Conservation (phyloP, 2,888 invertebrate genomes). For the Crepidodera aurea region DNA sequence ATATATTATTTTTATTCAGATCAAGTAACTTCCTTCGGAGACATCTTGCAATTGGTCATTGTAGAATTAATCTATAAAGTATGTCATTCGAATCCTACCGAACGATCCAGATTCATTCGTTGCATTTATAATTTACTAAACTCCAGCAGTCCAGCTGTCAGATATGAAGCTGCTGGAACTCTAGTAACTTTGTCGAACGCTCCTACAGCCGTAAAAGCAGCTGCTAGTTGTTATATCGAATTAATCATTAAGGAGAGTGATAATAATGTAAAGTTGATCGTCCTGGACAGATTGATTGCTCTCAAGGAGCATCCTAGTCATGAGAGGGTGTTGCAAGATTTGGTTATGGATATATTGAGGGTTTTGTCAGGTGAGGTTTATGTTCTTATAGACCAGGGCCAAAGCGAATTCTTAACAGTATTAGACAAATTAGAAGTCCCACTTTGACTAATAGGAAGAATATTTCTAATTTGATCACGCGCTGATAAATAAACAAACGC, state of each 20-base stretch:
- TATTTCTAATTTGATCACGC: no score
- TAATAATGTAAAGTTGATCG: slow-evolving; percentile 99
- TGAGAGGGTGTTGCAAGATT: slow-evolving; percentile 85
- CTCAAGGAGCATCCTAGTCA: slow-evolving; percentile 84
- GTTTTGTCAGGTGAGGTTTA: slow-evolving; percentile 75
- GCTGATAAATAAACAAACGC: no score
- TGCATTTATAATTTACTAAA: slow-evolving; percentile 98
- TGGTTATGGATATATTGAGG: slow-evolving; percentile 97
- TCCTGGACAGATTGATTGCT: slow-evolving; percentile 90
- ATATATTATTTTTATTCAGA: slow-evolving; percentile 64
- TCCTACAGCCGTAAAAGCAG: slow-evolving; percentile 88
- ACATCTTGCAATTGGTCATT: slow-evolving; percentile 97
- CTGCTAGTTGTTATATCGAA: slow-evolving; percentile 98
- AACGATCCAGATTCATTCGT: slow-evolving; percentile 95
- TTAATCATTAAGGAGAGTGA: slow-evolving; percentile 99
- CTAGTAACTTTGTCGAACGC: slow-evolving; percentile 96
- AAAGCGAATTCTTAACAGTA: no score
- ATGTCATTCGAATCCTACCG: slow-evolving; percentile 95
- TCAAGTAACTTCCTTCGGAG: slow-evolving; percentile 93
- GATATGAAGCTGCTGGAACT: slow-evolving; percentile 99
- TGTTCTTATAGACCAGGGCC: no score
- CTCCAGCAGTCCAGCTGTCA: slow-evolving; percentile 93
- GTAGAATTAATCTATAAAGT: slow-evolving; percentile 99
- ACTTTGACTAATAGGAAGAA: no score
- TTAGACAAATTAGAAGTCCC: no score